Conservation (phyloP, 1,140 invertebrate species). For the Gryon sp. region DNA sequence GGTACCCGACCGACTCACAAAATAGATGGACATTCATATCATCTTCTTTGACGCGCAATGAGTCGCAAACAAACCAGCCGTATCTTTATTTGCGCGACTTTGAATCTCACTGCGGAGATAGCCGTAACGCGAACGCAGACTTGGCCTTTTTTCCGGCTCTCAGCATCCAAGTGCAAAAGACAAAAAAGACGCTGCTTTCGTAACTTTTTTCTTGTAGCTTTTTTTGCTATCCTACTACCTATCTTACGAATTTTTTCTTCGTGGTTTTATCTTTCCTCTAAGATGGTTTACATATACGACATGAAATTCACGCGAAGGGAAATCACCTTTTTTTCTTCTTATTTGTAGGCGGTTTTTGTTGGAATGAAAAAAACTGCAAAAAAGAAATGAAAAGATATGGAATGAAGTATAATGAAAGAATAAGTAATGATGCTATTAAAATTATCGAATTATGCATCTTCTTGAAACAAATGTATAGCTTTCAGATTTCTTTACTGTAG, state of each 20-base stretch:
- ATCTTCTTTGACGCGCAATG: slow-evolving; percentile 74
- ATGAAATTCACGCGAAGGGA: slow-evolving; percentile 17
- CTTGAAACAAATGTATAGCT: too few relatives aligned
- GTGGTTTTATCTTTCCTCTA: slow-evolving; percentile 30
- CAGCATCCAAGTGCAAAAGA: slow-evolving; percentile 15
- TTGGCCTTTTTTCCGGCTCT: slow-evolving; percentile 53
- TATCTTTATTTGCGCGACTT: slow-evolving; percentile 76
- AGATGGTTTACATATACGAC: slow-evolving; percentile 42
- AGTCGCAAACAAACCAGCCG: slow-evolving; percentile 74
- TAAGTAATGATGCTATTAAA: too few relatives aligned
- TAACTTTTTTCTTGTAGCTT: slow-evolving; percentile 1
- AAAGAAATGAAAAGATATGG: not conserved
- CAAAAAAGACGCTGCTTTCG: slow-evolving; percentile 29
- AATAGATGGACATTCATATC: slow-evolving; percentile 73
- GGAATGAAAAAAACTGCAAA: not conserved
- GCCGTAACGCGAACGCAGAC: slow-evolving; percentile 64
- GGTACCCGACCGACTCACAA: slow-evolving; percentile 49
- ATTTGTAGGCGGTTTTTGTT: not conserved
- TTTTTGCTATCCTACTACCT: slow-evolving; percentile 2
- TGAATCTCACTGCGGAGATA: slow-evolving; percentile 76
- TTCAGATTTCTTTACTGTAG: too few relatives aligned
- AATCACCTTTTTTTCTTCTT: not conserved
- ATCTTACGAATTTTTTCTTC: slow-evolving; percentile 9
- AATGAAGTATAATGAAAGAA: not conserved
- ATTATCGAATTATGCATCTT: too few relatives aligned